Conservation (phyloP, 1,140 invertebrate genomes). For the Saccostrea glomerata region DNA sequence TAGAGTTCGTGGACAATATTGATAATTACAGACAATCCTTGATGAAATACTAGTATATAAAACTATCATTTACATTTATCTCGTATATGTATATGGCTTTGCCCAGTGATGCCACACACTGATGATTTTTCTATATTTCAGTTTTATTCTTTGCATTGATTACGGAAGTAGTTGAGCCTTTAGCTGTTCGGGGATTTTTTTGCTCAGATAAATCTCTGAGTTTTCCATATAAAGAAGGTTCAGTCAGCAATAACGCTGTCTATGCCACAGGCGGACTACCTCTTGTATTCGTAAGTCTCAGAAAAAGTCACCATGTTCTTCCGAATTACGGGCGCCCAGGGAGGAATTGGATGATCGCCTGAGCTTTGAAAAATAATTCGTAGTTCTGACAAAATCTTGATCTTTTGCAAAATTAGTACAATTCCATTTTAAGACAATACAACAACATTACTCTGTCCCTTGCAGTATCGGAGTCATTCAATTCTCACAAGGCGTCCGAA, state of each 20-base stretch:
- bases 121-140: background rate
- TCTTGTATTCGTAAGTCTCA: conserved; percentile 10
- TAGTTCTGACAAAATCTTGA: no score
- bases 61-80: no score
- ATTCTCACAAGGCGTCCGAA: background rate
- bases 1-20: no score
- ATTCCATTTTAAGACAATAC: no score
- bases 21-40: no score
- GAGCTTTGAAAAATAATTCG: background rate
- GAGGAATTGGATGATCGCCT: background rate
- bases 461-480: no score
- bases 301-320: background rate
- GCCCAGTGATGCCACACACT: background rate
- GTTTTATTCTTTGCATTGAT: conserved; percentile 21
- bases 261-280: conserved; percentile 9
- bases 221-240: background rate
- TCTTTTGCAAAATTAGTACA: no score
- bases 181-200: background rate
- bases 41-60: no score
- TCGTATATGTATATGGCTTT: no score
- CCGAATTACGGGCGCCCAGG: background rate
- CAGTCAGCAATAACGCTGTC: conserved; percentile 3
- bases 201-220: background rate
- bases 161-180: background rate
- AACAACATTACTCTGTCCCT: no score